Evolutionary conservation across 2,797 vertebrate species (phyloP), one percentile per base, ranked within the genome.

Genomic region (Oreortyx pictus): DNA sequence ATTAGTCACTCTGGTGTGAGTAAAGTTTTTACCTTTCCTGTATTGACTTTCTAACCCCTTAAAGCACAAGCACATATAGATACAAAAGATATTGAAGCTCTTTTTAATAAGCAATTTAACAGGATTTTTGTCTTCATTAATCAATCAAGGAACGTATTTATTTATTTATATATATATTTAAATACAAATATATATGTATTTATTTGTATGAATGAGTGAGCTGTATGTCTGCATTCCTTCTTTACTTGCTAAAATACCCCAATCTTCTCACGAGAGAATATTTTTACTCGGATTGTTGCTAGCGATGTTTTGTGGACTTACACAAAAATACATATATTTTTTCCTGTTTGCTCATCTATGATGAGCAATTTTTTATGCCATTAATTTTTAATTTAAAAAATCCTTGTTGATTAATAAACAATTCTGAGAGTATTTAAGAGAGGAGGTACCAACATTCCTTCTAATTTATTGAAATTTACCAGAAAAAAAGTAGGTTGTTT

Each of bases 121-220:
- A 92, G 67, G 70, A 93, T 90, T 95, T 86, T 85, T 93, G 94
- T 92, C 82, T 90, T 95, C 71, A 83, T 94, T 95, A 96, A 96
- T 96, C 95, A 97, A 96, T 96, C 85, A 95, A 97, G 88, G 83
- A 81, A 87, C 90, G 68, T 83, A 93, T 96, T 95, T 97, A 94
- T 81, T 96, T 92, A 89, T 61, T 91, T 39, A 39, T 39, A 39
- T 41, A 41, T 41, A 39, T 39, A 39, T 39, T 39, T 13, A 39
- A 39, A 39, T 14, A 39, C 39, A 9, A 37, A 39, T 39, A 41
- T 41, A 41, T 41, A 87, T 91, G 68, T 83, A 93, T 96, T 95
- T 97, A 94, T 81, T 96, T 92, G 88, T 61, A 91, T 29, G 46
- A 77, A 94, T 93, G 74, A 76, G 91, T 93, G 67, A 71, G 35